phyloP scores from a whole-genome alignment of 2,888 invertebrate genomes.

The Trissolcus japonicus region DNA sequence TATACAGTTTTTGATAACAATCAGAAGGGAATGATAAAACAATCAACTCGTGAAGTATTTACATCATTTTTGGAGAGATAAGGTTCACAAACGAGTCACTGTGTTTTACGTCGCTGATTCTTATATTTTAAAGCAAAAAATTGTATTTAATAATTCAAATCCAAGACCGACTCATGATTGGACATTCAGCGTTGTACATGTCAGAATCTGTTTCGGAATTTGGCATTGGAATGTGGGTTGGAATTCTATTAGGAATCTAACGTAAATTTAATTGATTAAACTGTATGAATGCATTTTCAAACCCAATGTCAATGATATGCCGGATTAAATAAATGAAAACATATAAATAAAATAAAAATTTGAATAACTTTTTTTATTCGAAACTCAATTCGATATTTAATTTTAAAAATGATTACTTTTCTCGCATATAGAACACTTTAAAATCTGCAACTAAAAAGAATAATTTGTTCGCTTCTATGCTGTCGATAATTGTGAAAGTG shows the following conservation, averaged over 20 bases:
- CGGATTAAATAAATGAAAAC: slow-evolving; percentile 9
- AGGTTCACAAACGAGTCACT: no score
- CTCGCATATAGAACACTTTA: no score
- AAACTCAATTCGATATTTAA: no score
- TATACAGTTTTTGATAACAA: neutral
- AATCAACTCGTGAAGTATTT: no score
- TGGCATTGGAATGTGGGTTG: slow-evolving; percentile 35
- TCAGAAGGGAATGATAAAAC: no score
- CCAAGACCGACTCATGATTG: slow-evolving; percentile 36
- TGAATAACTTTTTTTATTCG: neutral
- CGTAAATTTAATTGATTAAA: slow-evolving; percentile 39
- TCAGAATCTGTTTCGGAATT: slow-evolving; percentile 42
- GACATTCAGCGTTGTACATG: slow-evolving; percentile 33
- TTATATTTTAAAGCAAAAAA: no score
- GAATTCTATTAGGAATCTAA: slow-evolving; percentile 35
- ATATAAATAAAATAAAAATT: neutral
- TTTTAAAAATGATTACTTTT: no score
- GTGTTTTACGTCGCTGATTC: no score
- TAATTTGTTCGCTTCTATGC: no score
- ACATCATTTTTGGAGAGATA: no score
- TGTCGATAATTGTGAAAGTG: no score
- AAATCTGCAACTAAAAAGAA: no score
- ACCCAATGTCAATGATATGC: slow-evolving; percentile 17
- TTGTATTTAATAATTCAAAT: slow-evolving; percentile 25
- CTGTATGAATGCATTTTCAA: slow-evolving; percentile 26